Percentiles rank a stretch among this genome's conserved stretches.
Conservation (phyloP, 2,888 invertebrate genomes). For the Drosophila engyochracea region DNA sequence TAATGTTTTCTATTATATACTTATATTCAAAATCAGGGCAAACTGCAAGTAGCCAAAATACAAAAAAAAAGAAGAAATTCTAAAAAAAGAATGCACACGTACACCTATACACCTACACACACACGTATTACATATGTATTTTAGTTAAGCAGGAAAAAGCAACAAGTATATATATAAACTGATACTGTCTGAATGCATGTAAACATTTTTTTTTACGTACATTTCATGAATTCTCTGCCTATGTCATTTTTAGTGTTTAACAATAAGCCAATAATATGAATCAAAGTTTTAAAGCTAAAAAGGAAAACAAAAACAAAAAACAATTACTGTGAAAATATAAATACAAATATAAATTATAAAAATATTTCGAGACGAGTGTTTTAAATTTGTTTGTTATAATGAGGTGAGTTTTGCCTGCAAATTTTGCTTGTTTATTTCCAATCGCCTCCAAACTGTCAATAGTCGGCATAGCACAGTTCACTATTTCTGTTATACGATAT, state of each 20-base stretch:
- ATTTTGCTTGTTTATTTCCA: background rate
- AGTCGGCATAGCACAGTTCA: background rate
- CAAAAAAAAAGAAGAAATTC: constrained; percentile 20
- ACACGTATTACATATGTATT: constrained; percentile 61
- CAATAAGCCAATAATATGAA: constrained; percentile 60
- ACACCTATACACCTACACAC: constrained; percentile 20
- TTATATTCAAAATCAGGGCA: constrained; percentile 58
- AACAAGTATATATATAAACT: constrained; percentile 36
- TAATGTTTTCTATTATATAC: constrained; percentile 65
- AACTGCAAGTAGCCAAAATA: constrained; percentile 70
- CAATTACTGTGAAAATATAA: constrained; percentile 63
- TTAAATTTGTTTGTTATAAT: background rate
- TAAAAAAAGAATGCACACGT: constrained; percentile 20
- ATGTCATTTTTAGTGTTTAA: constrained; percentile 64
- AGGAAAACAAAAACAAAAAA: constrained; percentile 27
- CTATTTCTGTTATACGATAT: constrained; percentile 2
- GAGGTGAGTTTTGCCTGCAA: background rate
- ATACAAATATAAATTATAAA: constrained; percentile 50
- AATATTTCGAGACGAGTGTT: constrained; percentile 1
- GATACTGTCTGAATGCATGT: constrained; percentile 60
- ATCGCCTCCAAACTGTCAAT: background rate
- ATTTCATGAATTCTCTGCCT: constrained; percentile 63
- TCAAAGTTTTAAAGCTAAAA: constrained; percentile 64
- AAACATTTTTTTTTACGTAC: constrained; percentile 64
- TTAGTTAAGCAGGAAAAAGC: constrained; percentile 48